phyloP scores from a whole-genome alignment of 2,888 invertebrate genomes.

The Limnephilus auricula region DNA sequence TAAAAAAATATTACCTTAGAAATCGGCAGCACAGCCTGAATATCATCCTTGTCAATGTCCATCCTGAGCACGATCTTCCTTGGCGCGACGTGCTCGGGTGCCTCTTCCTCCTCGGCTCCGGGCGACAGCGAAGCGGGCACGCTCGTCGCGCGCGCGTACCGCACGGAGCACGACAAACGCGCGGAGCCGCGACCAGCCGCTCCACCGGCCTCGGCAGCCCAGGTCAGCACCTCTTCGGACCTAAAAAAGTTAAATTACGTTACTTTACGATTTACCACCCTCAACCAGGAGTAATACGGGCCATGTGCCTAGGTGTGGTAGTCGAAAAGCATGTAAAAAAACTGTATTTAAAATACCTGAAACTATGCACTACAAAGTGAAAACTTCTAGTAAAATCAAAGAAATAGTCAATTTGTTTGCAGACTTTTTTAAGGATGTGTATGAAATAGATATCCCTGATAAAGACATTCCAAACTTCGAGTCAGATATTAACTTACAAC shows the following conservation, averaged over 20 bases:
- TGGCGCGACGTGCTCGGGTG: conserved; percentile 74
- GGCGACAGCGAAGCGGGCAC: conserved; percentile 70
- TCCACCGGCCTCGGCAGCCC: conserved; percentile 93
- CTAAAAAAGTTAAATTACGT: conserved; percentile 67
- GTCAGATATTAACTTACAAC: too few species aligned
- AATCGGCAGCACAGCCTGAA: conserved; percentile 94
- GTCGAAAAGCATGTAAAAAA: too few species aligned
- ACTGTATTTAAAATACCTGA: too few species aligned
- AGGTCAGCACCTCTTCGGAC: conserved; percentile 92
- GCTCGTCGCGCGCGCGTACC: conserved; percentile 77
- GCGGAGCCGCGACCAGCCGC: conserved; percentile 88
- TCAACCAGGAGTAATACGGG: too few species aligned
- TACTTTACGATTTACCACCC: too few species aligned
- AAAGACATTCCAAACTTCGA: too few species aligned
- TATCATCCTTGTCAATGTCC: conserved; percentile 95
- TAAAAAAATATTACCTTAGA: conserved; percentile 84
- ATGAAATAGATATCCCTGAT: too few species aligned
- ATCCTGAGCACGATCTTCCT: conserved; percentile 88
- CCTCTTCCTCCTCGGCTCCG: conserved; percentile 68
- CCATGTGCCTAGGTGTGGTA: too few species aligned
- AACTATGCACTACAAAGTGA: too few species aligned
- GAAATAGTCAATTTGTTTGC: too few species aligned
- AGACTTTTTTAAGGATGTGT: too few species aligned
- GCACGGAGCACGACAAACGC: conserved; percentile 88
- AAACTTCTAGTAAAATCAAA: too few species aligned